Evolutionary conservation across 2,888 invertebrate genomes (phyloP).

Genomic region (Chrysina gloriosa): DNA sequence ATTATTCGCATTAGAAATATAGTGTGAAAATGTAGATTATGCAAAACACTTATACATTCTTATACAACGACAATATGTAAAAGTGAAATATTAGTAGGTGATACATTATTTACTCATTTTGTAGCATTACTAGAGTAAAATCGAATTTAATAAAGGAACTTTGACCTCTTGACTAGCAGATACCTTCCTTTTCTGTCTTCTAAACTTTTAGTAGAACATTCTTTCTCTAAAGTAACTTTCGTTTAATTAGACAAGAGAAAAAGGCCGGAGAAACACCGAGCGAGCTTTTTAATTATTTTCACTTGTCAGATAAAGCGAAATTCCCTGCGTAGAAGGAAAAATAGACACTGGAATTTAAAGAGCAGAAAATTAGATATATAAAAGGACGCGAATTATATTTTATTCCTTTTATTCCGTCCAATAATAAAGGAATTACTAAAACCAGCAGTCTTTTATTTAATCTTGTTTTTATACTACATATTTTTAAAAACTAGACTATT

Average conservation of each 20-base stretch:
- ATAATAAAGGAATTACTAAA: no score
- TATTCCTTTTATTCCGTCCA: neutral
- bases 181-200: neutral
- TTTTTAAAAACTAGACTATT: no score
- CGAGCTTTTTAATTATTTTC: slow-evolving; percentile 45
- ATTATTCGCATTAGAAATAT: neutral
- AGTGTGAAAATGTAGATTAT: slow-evolving; percentile 3
- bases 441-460: no score
- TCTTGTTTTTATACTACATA: no score
- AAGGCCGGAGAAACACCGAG: slow-evolving; percentile 30
- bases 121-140: neutral
- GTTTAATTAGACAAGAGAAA: slow-evolving; percentile 43
- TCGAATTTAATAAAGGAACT: neutral
- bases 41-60: no score
- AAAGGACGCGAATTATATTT: slow-evolving; percentile 15
- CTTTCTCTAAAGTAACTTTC: slow-evolving; percentile 41
- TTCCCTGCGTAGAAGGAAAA: slow-evolving; percentile 18
- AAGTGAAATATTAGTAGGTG: neutral
- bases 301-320: slow-evolving; percentile 44
- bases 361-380: slow-evolving; percentile 35
- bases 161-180: neutral
- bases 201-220: slow-evolving; percentile 41
- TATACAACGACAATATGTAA: no score
- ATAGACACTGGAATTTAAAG: slow-evolving; percentile 32
- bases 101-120: neutral